Conservation (phyloP, 2,797 vertebrate species). For the Artibeus lituratus region DNA sequence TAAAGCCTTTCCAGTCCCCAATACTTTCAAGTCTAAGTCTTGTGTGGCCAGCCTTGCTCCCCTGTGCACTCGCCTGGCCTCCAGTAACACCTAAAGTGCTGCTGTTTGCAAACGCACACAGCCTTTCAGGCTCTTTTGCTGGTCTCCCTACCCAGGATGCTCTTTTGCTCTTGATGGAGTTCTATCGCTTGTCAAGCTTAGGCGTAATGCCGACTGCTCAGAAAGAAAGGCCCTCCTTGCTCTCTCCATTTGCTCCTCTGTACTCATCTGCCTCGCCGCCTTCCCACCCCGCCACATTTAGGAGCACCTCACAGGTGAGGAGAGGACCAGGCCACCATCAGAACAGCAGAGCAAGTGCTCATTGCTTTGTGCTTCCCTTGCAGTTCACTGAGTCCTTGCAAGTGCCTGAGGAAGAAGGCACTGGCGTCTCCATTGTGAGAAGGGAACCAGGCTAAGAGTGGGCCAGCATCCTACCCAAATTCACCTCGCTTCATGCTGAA, state of each 20-base stretch:
- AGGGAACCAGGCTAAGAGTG: not conserved
- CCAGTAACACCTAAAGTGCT: fast-evolving
- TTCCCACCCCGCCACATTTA: not conserved
- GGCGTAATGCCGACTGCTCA: not conserved
- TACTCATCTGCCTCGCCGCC: fast-evolving
- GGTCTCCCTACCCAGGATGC: not conserved
- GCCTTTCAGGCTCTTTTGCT: not conserved
- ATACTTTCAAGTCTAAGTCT: not conserved
- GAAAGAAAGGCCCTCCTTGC: not conserved
- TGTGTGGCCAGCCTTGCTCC: no score
- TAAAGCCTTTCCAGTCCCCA: not conserved
- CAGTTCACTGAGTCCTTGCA: fast-evolving
- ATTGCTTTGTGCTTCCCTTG: no score
- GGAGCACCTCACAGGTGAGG: not conserved
- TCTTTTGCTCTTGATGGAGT: not conserved
- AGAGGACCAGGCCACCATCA: not conserved
- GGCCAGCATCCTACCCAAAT: not conserved
- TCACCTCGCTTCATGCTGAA: not conserved
- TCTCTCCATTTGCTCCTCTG: not conserved
- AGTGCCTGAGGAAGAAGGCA: not conserved
- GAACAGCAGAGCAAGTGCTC: not conserved
- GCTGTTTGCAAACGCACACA: not conserved
- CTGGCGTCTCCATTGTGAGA: not conserved
- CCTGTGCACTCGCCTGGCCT: not conserved
- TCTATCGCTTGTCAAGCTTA: not conserved